Evolutionary conservation across 2,888 invertebrate genomes (phyloP), one percentile per base, ranked within the genome.

Genomic region (Caradrina kadenii): DNA sequence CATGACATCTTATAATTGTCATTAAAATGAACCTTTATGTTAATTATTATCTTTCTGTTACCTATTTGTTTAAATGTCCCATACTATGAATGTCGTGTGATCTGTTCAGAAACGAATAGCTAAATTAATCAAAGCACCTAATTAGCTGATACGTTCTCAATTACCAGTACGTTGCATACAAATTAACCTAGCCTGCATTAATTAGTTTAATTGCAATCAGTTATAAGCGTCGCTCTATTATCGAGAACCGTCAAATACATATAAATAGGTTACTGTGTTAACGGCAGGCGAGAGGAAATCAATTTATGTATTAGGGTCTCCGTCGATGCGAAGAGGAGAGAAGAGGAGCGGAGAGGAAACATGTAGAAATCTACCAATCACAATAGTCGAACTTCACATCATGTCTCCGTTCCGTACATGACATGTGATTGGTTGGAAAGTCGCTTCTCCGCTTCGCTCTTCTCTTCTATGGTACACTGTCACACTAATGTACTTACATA

Each of bases 201-300:
- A 80, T 80, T 76, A 64, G 71, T 67, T 53, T 62, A 62, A 68
- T 81, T 77, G 72, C 64, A 81, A 77, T 71, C 77, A 67, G 53
- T 19, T 60, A 39, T 50, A 59, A 63, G 64, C 55, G 58, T 52
- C 52, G 39, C n/a, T 55, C 31, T 10, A 63, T 61, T 66, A 56
- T 17, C 21, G 21, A 50, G 35, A 15, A 58, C 26, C 31, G 31
- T 54, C 58, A 54, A 39, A 59, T 35, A 39, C 48, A 63, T 31
- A 55, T 10, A 19, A 21, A 64, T 45, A 19, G 11, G 15, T 39
- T 58, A 61, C 45, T 26, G 19, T 15, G 52, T 13, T 4, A 60
- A n/a, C 45, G 17, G 15, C 48, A 17, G 31, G 19, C 17, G 26
- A 15, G 19, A 15, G 26, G 42, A 4, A 49, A 49, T 31, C 42